Conservation (phyloP, 2,888 invertebrate species). For the Dasypolia templi region DNA sequence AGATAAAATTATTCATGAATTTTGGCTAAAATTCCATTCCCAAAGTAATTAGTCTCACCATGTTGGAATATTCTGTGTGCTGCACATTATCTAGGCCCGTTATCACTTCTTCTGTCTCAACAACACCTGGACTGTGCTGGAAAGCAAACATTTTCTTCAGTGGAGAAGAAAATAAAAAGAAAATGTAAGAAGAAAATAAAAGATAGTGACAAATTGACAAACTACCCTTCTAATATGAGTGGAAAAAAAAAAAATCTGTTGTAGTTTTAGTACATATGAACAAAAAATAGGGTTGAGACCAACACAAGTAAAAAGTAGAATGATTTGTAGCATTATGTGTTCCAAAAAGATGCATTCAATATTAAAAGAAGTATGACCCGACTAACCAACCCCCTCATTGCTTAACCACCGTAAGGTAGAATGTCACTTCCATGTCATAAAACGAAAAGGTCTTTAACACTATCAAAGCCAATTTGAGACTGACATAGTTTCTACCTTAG, state of each 20-base stretch:
- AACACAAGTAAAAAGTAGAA: conserved; percentile 4
- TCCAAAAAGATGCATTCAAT: background rate
- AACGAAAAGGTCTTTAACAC: too few species aligned
- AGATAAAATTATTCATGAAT: background rate
- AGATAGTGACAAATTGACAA: conserved; percentile 23
- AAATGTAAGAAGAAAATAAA: conserved; percentile 56
- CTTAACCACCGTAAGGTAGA: background rate
- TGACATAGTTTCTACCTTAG: background rate
- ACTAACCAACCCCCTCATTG: background rate
- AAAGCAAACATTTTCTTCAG: conserved; percentile 66
- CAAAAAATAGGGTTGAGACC: background rate
- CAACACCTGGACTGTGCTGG: conserved; percentile 76
- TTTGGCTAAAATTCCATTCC: background rate
- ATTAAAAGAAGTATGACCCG: background rate
- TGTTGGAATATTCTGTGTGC: conserved; percentile 77
- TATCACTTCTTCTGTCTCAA: conserved; percentile 79
- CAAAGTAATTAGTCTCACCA: conserved; percentile 73
- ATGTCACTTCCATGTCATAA: background rate
- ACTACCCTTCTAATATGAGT: background rate
- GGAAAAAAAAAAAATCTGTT: background rate
- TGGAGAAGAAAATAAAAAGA: conserved; percentile 57
- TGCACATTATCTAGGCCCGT: conserved; percentile 80
- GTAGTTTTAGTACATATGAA: background rate
- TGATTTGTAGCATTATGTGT: background rate
- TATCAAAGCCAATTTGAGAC: background rate